Base-by-base conservation (phyloP, 2,113 vertebrate species). In the Telmatochromis sp. region DNA sequence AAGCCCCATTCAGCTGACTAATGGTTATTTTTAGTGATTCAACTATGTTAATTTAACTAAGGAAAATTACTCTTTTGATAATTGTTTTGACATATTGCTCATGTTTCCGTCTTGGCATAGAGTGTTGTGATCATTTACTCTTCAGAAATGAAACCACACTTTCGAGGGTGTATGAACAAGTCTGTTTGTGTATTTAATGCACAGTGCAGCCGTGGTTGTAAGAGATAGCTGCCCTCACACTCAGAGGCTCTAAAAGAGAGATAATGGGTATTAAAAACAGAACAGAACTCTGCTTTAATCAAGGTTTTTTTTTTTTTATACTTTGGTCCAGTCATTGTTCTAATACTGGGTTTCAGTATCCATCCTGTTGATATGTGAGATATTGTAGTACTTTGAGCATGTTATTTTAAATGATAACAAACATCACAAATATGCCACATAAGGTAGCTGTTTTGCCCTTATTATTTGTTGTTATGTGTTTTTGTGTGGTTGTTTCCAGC, bases 401-500 rank as follows among this genome's bases (percentile, higher is more conserved):
- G 23, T 19, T 73, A 73, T 45, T 45, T 49, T 49, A 49, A 3
- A 28, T 75, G 1, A 75, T 4, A 4, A 19, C 23, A 49, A 75
- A 47, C 40, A 4, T 47, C 40, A 47, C 40, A 75, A 75, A 75
- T 75, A 49, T 47, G 4, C 42, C 23, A 49, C 15, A 75, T 75
- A 75, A 49, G 42, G 26, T 5, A 78, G 42, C 6, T 17, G 42
- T 31, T 78, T 78, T 78, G 5, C 23, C 9, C 23, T 49, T 49
- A 28, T 78, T 49, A 26, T 11, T 28, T 49, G 42, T 82, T 57
- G 7, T 28, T 55, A 40, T 55, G 9, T 47, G 4, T 85, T 33
- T 55, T 92, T 55, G 82, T 95, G 4, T 68, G 33, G 31, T 92
- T 58, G 91, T 54, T 85, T 95, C 12, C 85, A 99, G 98, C 97